Base-by-base conservation (phyloP, 1,140 invertebrate genomes). In the Drosophila pectinifera region DNA sequence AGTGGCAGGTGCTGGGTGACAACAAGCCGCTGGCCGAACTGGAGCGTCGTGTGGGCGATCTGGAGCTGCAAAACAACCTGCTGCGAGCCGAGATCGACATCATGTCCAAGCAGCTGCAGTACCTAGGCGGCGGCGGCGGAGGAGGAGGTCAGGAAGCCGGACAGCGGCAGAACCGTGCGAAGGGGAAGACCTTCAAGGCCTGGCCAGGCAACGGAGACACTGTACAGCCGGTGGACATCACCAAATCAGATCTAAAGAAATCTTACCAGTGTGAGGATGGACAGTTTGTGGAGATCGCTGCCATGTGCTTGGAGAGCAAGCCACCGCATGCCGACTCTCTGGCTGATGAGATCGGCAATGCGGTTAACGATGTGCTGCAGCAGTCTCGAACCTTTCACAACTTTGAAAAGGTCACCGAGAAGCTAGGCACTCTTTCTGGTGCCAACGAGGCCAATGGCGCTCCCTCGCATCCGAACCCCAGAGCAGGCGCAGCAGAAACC, bases 11-110 rank as follows among this genome's bases (percentile, higher is more conserved):
- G 8, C 64, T 76, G 0, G 43, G 62, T 26, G 62, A 39, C 6
- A 55, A 58, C 2, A 75, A 80, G 6, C 62, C 73, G 0, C 18
- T 70, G 13, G 45, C 51, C 5, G 77, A 78, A 10, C 43, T 91
- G 34, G 77, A 91, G 28, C 83, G 88, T 22, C 85, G 85, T 10
- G 28, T 91, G 24, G 73, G 55, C 2, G 83, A 91, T n/a, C 48
- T 91, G 41, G 90, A 91, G 42, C 39, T 91, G 41, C 83, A 90
- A 54, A 91, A 91, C 34, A 91, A 91, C 75, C 53, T 91, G 10
- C 81, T 91, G 76, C 78, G 90, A 1, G 90, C 90, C 24, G 90
- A 91, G 42, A 91, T 91, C 41, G 90, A 91, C 20, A 77, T 91
- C 14, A 85, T 91, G 43, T 78, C 83, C 13, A 91, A 91, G 48